Base-by-base conservation (phyloP, 2,113 vertebrate species). In the Trichechus manatus region DNA sequence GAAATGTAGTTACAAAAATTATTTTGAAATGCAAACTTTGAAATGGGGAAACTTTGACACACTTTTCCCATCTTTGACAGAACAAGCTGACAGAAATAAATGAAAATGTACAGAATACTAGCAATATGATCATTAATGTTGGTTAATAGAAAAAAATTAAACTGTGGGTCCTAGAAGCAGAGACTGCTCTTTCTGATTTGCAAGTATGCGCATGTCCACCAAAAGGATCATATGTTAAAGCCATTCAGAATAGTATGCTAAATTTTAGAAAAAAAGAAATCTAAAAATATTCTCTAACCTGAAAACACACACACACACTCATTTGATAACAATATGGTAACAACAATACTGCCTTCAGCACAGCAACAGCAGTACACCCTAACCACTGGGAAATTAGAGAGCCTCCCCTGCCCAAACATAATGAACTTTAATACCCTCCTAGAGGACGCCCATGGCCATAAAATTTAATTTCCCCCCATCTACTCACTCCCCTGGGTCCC, bases 91-190 rank as follows among this genome's bases (percentile, higher is more conserved):
- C 9, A 36, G 64, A 63, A 86, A 74, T 39, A 29, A 44, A 29
- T 39, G 50, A 77, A 63, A 70, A 47, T 20, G 8, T 6, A 20
- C 15, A 61, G 47, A 42, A 50, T 5, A 4, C 33, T 1, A 33
- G 20, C 7, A 17, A 27, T 31, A 3, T 68, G 66, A 68, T 50
- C 39, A 63, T 59, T 74, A 53, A 85, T 29, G 17, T 56, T 29
- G 50, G 9, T 61, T 78, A 82, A 53, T 82, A 25, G 17, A 47
- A 53, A 25, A 5, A 68, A 42, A 42, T 68, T 68, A 53, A 19
- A 25, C 6, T 1, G 1, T 17, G 61, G 2, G 7, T 8, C 20
- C 50, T 15, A 50, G 33, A 17, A 14, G 1, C 10, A 47, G 7
- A 31, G 22, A 9, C 7, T 19, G 8, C 13, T 31, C 31, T 56